A percentile compares a stretch with the other conserved stretches of the same genome.
These are phyloP conservation scores for Dicaeum eximium DNA, from an alignment of 2,113 vertebrate species.

Conservation along the genomic window DNA sequence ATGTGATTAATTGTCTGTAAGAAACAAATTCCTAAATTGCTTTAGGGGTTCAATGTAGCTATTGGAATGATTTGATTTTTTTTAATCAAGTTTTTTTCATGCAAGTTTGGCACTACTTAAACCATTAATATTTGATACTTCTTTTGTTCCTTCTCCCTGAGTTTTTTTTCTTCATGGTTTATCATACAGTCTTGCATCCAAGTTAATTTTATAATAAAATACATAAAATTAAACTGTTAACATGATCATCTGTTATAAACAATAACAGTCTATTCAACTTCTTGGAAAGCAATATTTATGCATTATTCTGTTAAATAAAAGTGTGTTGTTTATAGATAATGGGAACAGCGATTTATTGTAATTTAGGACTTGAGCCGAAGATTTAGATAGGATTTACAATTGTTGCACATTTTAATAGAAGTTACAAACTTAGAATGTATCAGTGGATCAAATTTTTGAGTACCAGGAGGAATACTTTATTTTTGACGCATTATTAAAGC, in stretches of 20 bases:
- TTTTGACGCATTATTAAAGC: background rate
- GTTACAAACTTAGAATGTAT: background rate
- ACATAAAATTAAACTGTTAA: background rate
- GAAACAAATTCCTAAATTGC: constrained; percentile 81
- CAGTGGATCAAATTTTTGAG: background rate
- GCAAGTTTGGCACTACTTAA: constrained; percentile 50
- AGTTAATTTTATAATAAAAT: constrained; percentile 27
- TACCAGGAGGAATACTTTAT: background rate
- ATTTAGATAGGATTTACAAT: background rate
- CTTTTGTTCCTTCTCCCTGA: background rate
- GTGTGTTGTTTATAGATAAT: background rate
- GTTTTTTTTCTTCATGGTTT: background rate
- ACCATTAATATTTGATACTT: constrained; percentile 23
- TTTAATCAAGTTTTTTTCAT: constrained; percentile 55
- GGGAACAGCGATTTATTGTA: background rate
- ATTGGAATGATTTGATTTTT: constrained; percentile 73
- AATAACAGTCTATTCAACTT: background rate
- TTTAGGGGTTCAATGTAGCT: constrained; percentile 74
- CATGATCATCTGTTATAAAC: background rate
- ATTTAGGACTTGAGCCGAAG: background rate
- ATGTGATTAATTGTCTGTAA: constrained; percentile 86
- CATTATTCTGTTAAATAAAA: constrained; percentile 20
- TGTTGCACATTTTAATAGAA: background rate
- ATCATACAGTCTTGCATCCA: background rate
- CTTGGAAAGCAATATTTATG: background rate